Conservation (phyloP, 2,797 vertebrate species). For the Tokudaia tokunoshimensis region DNA sequence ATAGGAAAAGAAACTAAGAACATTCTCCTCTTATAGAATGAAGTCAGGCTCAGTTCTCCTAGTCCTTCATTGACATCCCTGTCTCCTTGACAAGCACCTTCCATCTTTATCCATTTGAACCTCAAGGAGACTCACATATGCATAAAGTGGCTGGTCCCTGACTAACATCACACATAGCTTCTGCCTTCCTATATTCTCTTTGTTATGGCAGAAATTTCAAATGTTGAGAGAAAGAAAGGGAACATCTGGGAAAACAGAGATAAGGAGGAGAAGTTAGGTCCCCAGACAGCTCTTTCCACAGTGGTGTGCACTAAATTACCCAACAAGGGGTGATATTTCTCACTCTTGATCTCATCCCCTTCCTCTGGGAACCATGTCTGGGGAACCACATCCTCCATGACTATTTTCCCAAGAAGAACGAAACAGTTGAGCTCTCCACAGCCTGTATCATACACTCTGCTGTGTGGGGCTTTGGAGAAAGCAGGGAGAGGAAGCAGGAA, state of each 20-base stretch:
- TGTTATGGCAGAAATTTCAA: constrained; percentile 41
- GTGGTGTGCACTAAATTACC: constrained; percentile 31
- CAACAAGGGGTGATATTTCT: neutral
- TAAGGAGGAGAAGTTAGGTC: constrained; percentile 13
- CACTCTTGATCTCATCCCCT: neutral
- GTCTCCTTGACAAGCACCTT: neutral
- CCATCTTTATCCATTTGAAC: neutral
- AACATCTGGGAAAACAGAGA: constrained; percentile 35
- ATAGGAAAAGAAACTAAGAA: neutral
- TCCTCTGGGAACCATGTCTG: neutral
- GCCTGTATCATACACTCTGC: neutral
- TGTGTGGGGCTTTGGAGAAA: constrained; percentile 26
- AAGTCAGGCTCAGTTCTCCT: neutral
- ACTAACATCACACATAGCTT: neutral
- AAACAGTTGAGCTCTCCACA: constrained; percentile 3
- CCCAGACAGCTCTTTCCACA: neutral
- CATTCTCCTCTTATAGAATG: neutral
- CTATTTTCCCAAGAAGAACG: constrained; percentile 7
- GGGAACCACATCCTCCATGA: neutral
- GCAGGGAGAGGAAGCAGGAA: neutral
- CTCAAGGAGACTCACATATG: neutral
- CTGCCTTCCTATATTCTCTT: neutral
- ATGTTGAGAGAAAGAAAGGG: constrained; percentile 26
- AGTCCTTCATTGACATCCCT: neutral
- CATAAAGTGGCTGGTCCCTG: neutral